These are phyloP conservation scores for Ctena decussata DNA, from an alignment of 2,888 invertebrate species.

Conservation along the genomic window DNA sequence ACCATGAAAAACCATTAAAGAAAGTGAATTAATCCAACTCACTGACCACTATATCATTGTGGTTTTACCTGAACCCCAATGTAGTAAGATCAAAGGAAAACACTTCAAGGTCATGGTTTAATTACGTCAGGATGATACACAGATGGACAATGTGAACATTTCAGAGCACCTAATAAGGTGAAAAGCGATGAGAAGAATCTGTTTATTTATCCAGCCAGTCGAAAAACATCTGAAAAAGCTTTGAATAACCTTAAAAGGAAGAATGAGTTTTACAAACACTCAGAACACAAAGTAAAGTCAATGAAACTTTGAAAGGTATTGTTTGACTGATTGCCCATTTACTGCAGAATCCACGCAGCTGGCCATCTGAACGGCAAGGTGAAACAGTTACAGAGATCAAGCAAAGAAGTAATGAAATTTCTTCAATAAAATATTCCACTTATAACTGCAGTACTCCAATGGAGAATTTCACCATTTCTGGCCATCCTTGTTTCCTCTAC, in stretches of 20 bases:
- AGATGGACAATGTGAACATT: background rate
- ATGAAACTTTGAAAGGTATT: background rate
- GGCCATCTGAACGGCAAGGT: no score
- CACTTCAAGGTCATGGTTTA: background rate
- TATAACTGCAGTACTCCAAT: no score
- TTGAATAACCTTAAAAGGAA: background rate
- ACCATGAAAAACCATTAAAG: background rate
- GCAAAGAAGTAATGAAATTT: no score
- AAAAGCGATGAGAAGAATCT: background rate
- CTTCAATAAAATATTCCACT: no score
- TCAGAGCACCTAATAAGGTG: background rate
- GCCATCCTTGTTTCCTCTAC: no score
- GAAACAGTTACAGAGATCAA: no score
- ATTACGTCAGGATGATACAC: background rate
- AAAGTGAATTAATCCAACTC: background rate
- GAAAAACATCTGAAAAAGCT: background rate
- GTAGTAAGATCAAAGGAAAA: background rate
- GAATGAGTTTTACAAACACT: background rate
- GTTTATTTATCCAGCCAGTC: background rate
- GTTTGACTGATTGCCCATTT: background rate
- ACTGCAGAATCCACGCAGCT: background rate
- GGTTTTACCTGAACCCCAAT: background rate
- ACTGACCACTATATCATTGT: conserved; percentile 1
- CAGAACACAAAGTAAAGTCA: background rate
- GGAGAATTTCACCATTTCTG: no score